Conservation (phyloP, 2,113 vertebrate genomes). For the Peromyscus leucopus region DNA sequence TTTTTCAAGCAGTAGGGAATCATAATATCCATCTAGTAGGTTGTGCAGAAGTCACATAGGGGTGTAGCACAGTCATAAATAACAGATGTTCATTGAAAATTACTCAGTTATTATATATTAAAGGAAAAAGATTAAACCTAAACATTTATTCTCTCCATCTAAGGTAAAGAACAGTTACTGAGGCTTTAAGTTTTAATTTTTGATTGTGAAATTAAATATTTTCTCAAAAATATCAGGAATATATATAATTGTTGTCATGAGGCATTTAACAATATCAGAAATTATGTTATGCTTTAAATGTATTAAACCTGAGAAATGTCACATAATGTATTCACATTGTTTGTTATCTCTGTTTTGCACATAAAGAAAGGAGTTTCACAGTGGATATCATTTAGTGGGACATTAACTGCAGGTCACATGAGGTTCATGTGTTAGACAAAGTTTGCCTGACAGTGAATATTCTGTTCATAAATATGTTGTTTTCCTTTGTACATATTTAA, state of each 20-base stretch:
- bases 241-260: background rate
- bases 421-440: background rate
- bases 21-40: background rate
- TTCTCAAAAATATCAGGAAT: background rate
- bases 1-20: background rate
- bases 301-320: background rate
- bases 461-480: background rate
- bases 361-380: background rate
- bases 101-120: background rate
- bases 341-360: background rate
- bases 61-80: background rate
- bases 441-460: background rate
- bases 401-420: background rate
- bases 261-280: background rate
- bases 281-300: background rate
- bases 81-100: background rate
- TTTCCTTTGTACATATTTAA: background rate
- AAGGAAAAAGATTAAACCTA: background rate
- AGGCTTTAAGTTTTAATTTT: background rate
- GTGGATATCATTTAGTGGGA: background rate
- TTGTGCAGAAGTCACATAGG: background rate
- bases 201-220: constrained; percentile 26
- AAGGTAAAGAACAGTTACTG: background rate
- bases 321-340: background rate
- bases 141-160: background rate